A percentile compares a stretch with the other conserved stretches of the same genome.
Evolutionary conservation across 2,797 vertebrate species (phyloP).

Genomic region (Muscicapa comitata): DNA sequence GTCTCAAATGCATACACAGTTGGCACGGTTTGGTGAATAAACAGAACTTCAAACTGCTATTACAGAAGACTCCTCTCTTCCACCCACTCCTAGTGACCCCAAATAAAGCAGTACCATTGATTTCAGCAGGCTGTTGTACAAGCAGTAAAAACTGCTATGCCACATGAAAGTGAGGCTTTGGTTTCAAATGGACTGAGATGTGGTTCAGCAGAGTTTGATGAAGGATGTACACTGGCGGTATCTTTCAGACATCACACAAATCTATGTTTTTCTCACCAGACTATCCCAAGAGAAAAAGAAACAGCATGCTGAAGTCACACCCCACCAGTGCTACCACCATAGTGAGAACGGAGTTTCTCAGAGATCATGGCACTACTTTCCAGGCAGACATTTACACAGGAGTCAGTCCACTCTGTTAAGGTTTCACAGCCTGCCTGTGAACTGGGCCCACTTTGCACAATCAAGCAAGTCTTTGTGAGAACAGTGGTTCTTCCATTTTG

Average conservation of each 20-base stretch:
- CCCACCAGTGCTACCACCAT: neutral
- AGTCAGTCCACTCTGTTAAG: neutral
- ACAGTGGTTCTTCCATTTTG: neutral
- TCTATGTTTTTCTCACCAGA: neutral
- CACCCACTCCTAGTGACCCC: neutral
- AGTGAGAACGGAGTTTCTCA: rapidly evolving
- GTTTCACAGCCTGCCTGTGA: neutral
- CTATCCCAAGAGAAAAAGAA: neutral
- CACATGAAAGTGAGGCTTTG: neutral
- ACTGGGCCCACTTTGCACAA: neutral
- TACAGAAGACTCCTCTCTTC: neutral
- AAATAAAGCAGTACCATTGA: neutral
- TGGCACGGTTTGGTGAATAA: neutral
- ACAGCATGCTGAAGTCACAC: neutral
- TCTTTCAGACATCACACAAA: neutral
- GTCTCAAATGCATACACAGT: neutral
- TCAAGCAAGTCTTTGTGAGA: neutral
- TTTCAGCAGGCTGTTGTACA: neutral
- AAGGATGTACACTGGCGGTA: rapidly evolving
- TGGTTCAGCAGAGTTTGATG: rapidly evolving
- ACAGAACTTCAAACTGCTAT: neutral
- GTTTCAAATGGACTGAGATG: neutral
- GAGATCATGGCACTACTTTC: neutral
- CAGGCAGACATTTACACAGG: neutral
- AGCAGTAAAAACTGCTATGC: neutral